phyloP scores from a whole-genome alignment of 2,797 vertebrate genomes.

The Remorina albescens region DNA sequence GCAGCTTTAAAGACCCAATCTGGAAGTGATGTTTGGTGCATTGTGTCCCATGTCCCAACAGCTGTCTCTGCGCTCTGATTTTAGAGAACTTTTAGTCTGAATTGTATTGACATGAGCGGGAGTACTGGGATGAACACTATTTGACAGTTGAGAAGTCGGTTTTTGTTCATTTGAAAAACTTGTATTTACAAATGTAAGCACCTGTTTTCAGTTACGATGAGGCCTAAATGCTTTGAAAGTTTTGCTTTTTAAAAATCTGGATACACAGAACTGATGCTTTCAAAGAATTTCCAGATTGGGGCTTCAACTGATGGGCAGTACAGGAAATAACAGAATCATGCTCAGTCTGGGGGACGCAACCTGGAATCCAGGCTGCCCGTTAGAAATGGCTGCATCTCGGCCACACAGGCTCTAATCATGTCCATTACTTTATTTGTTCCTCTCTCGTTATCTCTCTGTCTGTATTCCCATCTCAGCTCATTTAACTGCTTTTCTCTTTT shows the following conservation, averaged over 20 bases:
- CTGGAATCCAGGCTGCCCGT: conserved; percentile 80
- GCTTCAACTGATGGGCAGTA: conserved; percentile 62
- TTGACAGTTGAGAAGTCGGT: conserved; percentile 38
- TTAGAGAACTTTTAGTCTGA: conserved; percentile 53
- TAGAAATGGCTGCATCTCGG: conserved; percentile 67
- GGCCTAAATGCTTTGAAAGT: conserved; percentile 6
- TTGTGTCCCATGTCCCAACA: conserved; percentile 59
- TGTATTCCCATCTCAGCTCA: conserved; percentile 62
- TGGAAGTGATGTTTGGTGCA: conserved; percentile 75
- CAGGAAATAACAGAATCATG: conserved; percentile 70
- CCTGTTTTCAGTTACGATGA: conserved; percentile 21
- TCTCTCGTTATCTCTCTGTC: conserved; percentile 67
- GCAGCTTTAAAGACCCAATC: conserved; percentile 84
- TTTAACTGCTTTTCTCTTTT: conserved; percentile 56
- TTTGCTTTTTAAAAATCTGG: conserved; percentile 28
- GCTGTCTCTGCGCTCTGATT: conserved; percentile 62
- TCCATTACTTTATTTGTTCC: conserved; percentile 75
- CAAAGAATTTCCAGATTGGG: conserved; percentile 79
- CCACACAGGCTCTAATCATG: conserved; percentile 65
- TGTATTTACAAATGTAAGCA: conserved; percentile 36
- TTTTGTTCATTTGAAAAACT: conserved; percentile 39
- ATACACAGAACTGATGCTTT: conserved; percentile 37
- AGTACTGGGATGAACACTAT: conserved; percentile 35
- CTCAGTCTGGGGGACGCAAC: conserved; percentile 68
- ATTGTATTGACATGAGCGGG: conserved; percentile 43